Evolutionary conservation across 1,140 invertebrate species (phyloP).

Genomic region (Trichogramma pretiosum): DNA sequence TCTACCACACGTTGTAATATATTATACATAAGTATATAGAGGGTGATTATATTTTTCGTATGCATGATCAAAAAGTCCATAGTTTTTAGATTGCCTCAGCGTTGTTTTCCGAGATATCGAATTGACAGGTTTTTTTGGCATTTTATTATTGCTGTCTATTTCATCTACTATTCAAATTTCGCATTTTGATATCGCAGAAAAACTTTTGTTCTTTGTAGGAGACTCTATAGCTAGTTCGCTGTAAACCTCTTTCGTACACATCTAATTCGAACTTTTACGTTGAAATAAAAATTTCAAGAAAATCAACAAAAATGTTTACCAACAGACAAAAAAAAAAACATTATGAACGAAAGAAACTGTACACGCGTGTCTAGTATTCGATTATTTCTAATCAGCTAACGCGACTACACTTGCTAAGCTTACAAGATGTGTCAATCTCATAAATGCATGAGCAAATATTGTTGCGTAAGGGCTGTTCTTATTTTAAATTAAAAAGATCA

Average conservation of each 20-base stretch:
- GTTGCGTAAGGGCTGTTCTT: too few species aligned
- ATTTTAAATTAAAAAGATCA: too few species aligned
- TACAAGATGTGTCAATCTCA: too few species aligned
- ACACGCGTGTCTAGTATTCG: too few species aligned
- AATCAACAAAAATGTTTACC: constrained; percentile 5
- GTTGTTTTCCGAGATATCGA: constrained; percentile 46
- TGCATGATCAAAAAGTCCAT: constrained; percentile 49
- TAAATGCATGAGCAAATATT: too few species aligned
- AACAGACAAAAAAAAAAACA: constrained; percentile 18
- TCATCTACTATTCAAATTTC: constrained; percentile 38
- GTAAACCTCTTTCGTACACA: constrained; percentile 13
- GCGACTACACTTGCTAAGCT: too few species aligned
- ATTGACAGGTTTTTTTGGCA: too few species aligned
- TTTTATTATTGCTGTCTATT: too few species aligned
- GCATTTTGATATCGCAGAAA: constrained; percentile 17
- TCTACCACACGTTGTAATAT: too few species aligned
- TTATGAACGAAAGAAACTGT: constrained; percentile 20
- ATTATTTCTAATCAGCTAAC: too few species aligned
- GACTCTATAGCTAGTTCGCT: constrained; percentile 26
- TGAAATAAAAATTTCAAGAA: not conserved
- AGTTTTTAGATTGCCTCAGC: constrained; percentile 47
- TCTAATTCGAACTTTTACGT: constrained; percentile 9
- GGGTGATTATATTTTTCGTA: constrained; percentile 33
- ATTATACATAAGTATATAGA: too few species aligned
- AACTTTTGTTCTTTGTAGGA: constrained; percentile 25